phyloP scores from a whole-genome alignment of 2,113 vertebrate genomes.

The Caretta caretta region DNA sequence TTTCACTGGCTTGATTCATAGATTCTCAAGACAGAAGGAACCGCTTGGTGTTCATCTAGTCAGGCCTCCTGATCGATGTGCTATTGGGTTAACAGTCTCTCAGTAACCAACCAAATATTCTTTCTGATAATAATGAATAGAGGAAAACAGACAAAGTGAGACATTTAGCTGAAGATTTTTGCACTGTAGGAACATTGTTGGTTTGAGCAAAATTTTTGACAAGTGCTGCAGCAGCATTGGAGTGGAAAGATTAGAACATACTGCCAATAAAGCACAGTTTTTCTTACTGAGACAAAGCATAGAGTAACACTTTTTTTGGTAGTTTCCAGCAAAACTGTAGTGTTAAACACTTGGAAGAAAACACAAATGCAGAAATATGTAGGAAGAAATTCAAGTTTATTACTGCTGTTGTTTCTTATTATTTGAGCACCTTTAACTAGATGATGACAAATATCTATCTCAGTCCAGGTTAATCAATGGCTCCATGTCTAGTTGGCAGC shows the following conservation, averaged over 20 bases:
- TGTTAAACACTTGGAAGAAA: not conserved
- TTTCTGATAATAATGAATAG: accelerated
- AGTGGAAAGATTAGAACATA: not conserved
- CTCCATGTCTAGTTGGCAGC: too few species aligned
- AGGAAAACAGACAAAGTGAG: not conserved
- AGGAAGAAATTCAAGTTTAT: not conserved
- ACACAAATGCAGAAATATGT: not conserved
- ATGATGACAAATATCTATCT: not conserved
- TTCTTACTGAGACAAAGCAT: not conserved
- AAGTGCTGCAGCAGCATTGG: not conserved
- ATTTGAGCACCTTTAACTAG: not conserved
- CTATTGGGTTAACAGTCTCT: not conserved
- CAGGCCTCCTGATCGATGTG: not conserved
- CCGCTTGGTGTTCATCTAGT: not conserved
- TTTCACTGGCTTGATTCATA: not conserved
- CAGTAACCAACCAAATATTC: not conserved
- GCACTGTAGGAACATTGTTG: not conserved
- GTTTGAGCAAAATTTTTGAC: not conserved
- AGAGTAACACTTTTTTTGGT: not conserved
- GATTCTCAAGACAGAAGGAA: not conserved
- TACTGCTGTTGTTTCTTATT: not conserved
- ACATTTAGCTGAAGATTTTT: not conserved
- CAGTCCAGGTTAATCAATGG: not conserved
- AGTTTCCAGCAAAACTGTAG: not conserved
- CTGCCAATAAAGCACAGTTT: not conserved